Evolutionary conservation across 2,797 vertebrate genomes (phyloP).

Genomic region (Glyptemys insculpta): DNA sequence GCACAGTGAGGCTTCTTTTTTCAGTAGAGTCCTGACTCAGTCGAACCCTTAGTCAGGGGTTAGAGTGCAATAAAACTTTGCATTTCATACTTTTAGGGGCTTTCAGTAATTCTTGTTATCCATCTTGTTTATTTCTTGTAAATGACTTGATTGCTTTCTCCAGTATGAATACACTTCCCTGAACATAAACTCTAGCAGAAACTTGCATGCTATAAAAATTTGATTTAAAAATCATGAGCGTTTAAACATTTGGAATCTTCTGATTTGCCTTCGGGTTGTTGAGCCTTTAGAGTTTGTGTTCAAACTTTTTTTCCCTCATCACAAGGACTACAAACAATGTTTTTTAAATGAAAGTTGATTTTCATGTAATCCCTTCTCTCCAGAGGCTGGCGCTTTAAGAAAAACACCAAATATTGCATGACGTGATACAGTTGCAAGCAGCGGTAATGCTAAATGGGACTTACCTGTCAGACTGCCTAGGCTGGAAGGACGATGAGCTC

Average conservation of each 20-base stretch:
- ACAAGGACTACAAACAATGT: accelerated
- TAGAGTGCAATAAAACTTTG: background rate
- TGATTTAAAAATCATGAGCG: background rate
- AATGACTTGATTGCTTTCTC: background rate
- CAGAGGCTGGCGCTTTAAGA: background rate
- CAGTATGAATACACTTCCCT: background rate
- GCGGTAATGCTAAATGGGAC: background rate
- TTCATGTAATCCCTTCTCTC: background rate
- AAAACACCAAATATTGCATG: background rate
- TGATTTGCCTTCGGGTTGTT: background rate
- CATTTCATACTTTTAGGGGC: background rate
- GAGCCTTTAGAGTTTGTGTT: background rate
- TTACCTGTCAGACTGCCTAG: background rate
- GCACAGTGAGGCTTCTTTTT: background rate
- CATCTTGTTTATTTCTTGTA: background rate
- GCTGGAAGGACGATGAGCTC: background rate
- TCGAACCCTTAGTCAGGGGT: background rate
- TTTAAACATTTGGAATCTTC: background rate
- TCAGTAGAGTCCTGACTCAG: background rate
- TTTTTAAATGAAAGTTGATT: background rate
- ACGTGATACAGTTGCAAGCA: background rate
- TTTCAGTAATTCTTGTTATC: background rate
- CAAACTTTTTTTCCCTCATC: accelerated
- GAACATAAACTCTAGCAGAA: background rate
- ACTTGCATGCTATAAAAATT: background rate